These are phyloP conservation scores for Brachyptera putata DNA, from an alignment of 2,888 invertebrate species.

Conservation along the genomic window DNA sequence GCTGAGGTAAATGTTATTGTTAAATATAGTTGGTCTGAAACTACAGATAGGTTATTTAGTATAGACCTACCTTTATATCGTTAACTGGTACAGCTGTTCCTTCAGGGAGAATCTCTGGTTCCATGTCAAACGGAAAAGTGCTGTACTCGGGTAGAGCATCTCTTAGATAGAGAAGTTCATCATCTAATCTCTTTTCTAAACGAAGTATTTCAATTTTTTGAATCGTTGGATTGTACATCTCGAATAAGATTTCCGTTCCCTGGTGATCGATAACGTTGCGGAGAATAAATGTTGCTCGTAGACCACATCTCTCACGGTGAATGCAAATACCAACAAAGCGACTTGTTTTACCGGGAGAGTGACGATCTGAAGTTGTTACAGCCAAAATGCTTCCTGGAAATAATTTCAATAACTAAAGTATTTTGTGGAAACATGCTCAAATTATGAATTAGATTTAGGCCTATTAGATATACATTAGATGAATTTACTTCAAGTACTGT, in stretches of 20 bases:
- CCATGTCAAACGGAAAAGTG: conserved; percentile 90
- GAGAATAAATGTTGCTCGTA: conserved; percentile 79
- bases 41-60: too few relatives aligned
- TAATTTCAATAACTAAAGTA: not conserved
- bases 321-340: conserved; percentile 95
- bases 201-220: conserved; percentile 85
- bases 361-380: conserved; percentile 80
- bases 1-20: too few relatives aligned
- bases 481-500: too few relatives aligned
- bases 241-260: conserved; percentile 68
- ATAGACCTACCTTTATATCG: conserved; percentile 63
- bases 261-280: conserved; percentile 92
- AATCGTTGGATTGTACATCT: conserved; percentile 91
- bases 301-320: conserved; percentile 72
- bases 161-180: conserved; percentile 78
- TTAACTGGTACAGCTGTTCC: conserved; percentile 77
- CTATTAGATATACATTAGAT: too few relatives aligned
- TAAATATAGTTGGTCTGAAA: too few relatives aligned
- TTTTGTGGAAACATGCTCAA: not conserved
- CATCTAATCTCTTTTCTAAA: conserved; percentile 89
- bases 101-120: conserved; percentile 72
- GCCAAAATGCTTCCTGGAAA: conserved; percentile 77
- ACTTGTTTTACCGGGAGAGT: conserved; percentile 77
- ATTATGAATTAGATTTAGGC: too few relatives aligned
- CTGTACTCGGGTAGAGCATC: conserved; percentile 90